A percentile compares a stretch with the other conserved stretches of the same genome.
Conservation (phyloP, 1,140 invertebrate genomes). For the Ceratina australensis region DNA sequence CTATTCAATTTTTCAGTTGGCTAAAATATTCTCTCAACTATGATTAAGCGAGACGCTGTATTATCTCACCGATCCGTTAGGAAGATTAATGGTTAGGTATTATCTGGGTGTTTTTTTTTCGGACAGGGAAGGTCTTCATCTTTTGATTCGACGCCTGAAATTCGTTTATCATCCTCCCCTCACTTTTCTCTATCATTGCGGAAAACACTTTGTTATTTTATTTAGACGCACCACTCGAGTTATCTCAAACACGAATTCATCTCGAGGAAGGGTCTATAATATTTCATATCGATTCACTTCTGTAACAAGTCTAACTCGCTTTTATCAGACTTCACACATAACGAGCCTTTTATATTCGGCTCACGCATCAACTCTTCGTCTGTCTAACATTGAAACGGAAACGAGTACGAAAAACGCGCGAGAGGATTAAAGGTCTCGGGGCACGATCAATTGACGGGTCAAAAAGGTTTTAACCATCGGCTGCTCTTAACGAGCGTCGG, state of each 20-base stretch:
- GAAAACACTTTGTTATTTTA: background rate
- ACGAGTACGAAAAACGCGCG: background rate
- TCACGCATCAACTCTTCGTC: background rate
- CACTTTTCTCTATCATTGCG: background rate
- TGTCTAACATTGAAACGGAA: background rate
- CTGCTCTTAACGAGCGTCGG: constrained; percentile 43
- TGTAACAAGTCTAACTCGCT: background rate
- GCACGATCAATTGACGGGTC: constrained; percentile 62
- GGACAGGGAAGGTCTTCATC: constrained; percentile 8
- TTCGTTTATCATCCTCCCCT: constrained; percentile 20
- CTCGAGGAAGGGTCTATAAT: too few relatives aligned
- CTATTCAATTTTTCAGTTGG: background rate
- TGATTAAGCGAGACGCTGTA: constrained; percentile 19
- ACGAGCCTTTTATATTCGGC: background rate
- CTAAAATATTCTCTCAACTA: background rate
- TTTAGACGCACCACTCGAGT: too few relatives aligned
- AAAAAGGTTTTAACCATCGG: constrained; percentile 53
- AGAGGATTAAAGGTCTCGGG: constrained; percentile 57
- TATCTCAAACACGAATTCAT: too few relatives aligned
- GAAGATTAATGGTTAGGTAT: constrained; percentile 37
- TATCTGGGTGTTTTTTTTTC: constrained; percentile 27
- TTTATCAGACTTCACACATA: constrained; percentile 9
- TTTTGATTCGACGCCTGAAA: constrained; percentile 20
- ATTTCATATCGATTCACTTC: background rate
- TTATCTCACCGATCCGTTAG: constrained; percentile 23